These are phyloP conservation scores for Leucophenga varia DNA, from an alignment of 1,140 invertebrate species.

Conservation along the genomic window DNA sequence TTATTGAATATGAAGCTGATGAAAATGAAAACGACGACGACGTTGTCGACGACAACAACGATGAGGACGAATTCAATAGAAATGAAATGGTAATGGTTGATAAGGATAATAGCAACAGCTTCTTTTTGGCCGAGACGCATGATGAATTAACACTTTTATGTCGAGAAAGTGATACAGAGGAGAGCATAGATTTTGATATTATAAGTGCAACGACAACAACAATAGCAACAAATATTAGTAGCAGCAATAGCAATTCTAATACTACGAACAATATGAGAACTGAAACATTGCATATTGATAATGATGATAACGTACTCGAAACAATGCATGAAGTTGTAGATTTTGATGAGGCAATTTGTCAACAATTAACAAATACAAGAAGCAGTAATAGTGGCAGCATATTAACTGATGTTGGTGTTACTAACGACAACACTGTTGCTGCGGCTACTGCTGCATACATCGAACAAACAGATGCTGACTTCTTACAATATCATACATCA, in stretches of 20 bases:
- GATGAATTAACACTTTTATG: slow-evolving; percentile 10
- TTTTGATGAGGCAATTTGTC: too few relatives aligned
- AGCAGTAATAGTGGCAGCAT: too few relatives aligned
- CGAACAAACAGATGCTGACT: too few relatives aligned
- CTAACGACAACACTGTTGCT: too few relatives aligned
- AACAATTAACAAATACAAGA: too few relatives aligned
- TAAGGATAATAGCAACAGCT: slow-evolving; percentile 20
- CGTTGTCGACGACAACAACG: background rate
- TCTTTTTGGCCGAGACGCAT: slow-evolving; percentile 50
- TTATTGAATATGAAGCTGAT: slow-evolving; percentile 32
- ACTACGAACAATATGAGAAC: too few relatives aligned
- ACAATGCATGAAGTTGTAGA: background rate
- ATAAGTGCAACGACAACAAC: background rate
- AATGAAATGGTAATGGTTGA: too few relatives aligned
- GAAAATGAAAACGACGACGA: background rate
- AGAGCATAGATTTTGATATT: background rate
- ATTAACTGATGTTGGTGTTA: too few relatives aligned
- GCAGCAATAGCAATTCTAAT: too few relatives aligned
- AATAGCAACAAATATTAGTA: background rate
- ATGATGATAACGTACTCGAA: too few relatives aligned
- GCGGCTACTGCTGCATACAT: slow-evolving; percentile 21
- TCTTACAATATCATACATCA: slow-evolving; percentile 1
- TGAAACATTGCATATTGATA: background rate
- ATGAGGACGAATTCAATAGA: slow-evolving; percentile 25
- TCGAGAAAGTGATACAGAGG: slow-evolving; percentile 14